These are phyloP conservation scores for Aspidapion aeneum DNA, from an alignment of 2,888 invertebrate species.

Conservation along the genomic window DNA sequence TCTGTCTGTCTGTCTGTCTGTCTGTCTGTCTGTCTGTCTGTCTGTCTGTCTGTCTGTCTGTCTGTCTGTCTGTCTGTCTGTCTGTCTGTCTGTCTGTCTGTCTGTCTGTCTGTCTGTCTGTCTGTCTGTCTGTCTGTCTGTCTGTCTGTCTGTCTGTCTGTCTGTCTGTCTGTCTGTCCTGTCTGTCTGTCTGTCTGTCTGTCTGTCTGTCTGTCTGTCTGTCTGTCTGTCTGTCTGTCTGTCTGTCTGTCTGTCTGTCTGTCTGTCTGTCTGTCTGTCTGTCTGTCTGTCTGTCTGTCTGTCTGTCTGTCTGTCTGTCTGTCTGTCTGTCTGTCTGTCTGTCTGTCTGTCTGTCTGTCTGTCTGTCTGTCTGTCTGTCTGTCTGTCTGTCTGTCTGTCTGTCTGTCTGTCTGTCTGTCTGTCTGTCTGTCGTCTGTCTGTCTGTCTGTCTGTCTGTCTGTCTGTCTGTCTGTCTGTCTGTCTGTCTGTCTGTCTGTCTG, in stretches of 20 bases:
- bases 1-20: conserved; percentile 13
- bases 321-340: conserved; percentile 15
- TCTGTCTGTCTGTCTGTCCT: no score
- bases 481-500: conserved; percentile 16
- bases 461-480: conserved; percentile 16
- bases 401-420: no score
- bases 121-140: conserved; percentile 14
- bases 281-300: conserved; percentile 15
- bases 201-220: conserved; percentile 14
- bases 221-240: conserved; percentile 14
- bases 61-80: conserved; percentile 15
- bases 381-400: conserved; percentile 14
- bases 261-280: conserved; percentile 14
- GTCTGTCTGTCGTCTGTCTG: no score
- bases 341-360: conserved; percentile 14
- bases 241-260: conserved; percentile 11
- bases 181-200: no score
- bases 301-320: conserved; percentile 14
- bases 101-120: conserved; percentile 14
- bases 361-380: conserved; percentile 12
- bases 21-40: conserved; percentile 14
- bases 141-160: conserved; percentile 14
- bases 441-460: conserved; percentile 16
- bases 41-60: conserved; percentile 14
- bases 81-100: conserved; percentile 15